These are phyloP conservation scores for Megalurothrips usitatus DNA, from an alignment of 2,888 invertebrate species.

Conservation along the genomic window DNA sequence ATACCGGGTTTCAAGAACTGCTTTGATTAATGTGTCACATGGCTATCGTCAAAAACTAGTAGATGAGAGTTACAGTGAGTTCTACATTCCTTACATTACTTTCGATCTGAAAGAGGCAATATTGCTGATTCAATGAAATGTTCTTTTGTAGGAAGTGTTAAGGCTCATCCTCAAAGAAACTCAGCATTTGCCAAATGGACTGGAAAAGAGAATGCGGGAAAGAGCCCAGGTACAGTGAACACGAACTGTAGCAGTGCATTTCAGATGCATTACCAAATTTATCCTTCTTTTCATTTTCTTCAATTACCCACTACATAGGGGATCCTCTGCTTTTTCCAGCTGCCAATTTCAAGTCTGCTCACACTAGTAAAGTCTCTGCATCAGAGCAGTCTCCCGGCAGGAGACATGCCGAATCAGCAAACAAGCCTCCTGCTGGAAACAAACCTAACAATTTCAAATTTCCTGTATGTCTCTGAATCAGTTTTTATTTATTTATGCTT, in stretches of 20 bases:
- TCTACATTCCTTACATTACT: background rate
- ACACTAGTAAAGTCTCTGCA: too few species aligned
- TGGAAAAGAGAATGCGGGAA: background rate
- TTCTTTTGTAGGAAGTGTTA: background rate
- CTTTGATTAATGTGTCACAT: constrained; percentile 59
- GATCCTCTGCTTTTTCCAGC: background rate
- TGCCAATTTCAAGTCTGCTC: background rate
- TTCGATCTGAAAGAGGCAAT: background rate
- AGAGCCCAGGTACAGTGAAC: background rate
- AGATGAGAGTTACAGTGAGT: background rate
- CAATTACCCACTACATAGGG: too few species aligned
- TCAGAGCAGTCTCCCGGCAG: too few species aligned
- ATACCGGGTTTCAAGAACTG: constrained; percentile 52
- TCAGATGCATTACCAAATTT: background rate
- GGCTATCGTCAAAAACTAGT: constrained; percentile 44
- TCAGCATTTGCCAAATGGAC: background rate
- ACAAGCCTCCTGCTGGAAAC: too few species aligned
- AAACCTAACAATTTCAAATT: background rate
- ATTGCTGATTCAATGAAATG: too few species aligned
- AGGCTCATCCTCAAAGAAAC: background rate
- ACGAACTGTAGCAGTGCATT: too few species aligned
- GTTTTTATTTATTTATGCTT: background rate
- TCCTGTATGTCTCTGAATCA: background rate
- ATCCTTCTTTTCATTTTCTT: background rate
- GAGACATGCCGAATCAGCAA: too few species aligned